phyloP scores from a whole-genome alignment of 1,140 invertebrate species.

The Panagrolaimus sp. region DNA sequence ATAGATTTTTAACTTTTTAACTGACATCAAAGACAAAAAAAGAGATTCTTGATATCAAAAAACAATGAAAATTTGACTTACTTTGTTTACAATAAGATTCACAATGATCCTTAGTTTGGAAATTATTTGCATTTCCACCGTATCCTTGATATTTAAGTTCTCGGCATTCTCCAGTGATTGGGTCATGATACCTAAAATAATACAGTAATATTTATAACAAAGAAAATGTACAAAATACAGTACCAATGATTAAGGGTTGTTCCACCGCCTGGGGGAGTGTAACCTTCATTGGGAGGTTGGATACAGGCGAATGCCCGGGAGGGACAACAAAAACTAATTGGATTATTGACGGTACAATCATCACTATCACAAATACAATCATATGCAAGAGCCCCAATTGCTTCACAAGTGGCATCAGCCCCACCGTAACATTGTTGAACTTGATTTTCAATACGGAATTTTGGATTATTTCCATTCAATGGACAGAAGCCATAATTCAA shows the following conservation, averaged over 20 bases:
- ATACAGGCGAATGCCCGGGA: conserved; percentile 58
- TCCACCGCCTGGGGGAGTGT: conserved; percentile 58
- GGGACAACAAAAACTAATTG: conserved; percentile 58
- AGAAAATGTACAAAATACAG: conserved; percentile 31
- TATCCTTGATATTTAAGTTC: conserved; percentile 59
- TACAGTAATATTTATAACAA: background rate
- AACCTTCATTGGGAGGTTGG: conserved; percentile 58
- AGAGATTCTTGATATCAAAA: too few species aligned
- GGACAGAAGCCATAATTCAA: conserved; percentile 59
- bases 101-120: conserved; percentile 59
- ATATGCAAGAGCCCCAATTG: conserved; percentile 56
- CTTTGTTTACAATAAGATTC: conserved; percentile 59
- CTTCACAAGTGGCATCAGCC: conserved; percentile 57
- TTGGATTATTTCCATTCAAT: conserved; percentile 57
- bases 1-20: too few species aligned
- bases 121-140: conserved; percentile 53
- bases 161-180: conserved; percentile 56
- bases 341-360: conserved; percentile 59
- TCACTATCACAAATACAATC: conserved; percentile 59
- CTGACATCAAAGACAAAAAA: too few species aligned
- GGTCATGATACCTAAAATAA: background rate
- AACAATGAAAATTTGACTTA: conserved; percentile 30
- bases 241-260: conserved; percentile 59
- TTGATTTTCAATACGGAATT: conserved; percentile 59
- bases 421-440: conserved; percentile 59